Conservation (phyloP, 1,140 invertebrate species). For the Hylaeus volcanicus region DNA sequence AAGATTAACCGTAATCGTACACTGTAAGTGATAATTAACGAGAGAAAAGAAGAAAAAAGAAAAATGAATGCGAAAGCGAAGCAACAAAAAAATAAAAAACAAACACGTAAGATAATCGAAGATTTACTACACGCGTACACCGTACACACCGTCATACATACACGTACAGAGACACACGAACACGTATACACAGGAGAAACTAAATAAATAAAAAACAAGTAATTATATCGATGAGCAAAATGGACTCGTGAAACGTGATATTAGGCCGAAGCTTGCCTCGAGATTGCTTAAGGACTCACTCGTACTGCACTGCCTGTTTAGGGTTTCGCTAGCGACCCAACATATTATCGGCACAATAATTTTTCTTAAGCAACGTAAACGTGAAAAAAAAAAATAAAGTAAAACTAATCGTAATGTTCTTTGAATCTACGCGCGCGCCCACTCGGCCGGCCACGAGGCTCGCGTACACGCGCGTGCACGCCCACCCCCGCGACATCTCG, state of each 20-base stretch:
- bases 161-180: slow-evolving; percentile 29
- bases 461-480: slow-evolving; percentile 42
- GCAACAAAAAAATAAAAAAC: slow-evolving; percentile 22
- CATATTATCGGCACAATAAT: slow-evolving; percentile 82
- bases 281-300: slow-evolving; percentile 81
- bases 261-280: slow-evolving; percentile 81
- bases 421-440: slow-evolving; percentile 57
- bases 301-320: slow-evolving; percentile 81
- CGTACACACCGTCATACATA: slow-evolving; percentile 33
- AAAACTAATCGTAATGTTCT: slow-evolving; percentile 59
- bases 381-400: slow-evolving; percentile 48
- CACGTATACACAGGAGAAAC: slow-evolving; percentile 21
- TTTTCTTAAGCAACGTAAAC: slow-evolving; percentile 79
- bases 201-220: slow-evolving; percentile 50
- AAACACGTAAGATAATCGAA: slow-evolving; percentile 57
- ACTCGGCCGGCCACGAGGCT: slow-evolving; percentile 5
- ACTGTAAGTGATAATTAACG: slow-evolving; percentile 74
- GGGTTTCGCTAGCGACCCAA: slow-evolving; percentile 80
- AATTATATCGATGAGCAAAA: slow-evolving; percentile 76
- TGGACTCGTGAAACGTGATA: slow-evolving; percentile 80
- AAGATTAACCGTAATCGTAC: slow-evolving; percentile 75
- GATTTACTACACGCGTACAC: slow-evolving; percentile 33
- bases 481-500: neutral
- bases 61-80: slow-evolving; percentile 39
- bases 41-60: slow-evolving; percentile 35